Evolutionary conservation across 2,888 invertebrate genomes (phyloP).

Genomic region (Steinernema scapterisci): DNA sequence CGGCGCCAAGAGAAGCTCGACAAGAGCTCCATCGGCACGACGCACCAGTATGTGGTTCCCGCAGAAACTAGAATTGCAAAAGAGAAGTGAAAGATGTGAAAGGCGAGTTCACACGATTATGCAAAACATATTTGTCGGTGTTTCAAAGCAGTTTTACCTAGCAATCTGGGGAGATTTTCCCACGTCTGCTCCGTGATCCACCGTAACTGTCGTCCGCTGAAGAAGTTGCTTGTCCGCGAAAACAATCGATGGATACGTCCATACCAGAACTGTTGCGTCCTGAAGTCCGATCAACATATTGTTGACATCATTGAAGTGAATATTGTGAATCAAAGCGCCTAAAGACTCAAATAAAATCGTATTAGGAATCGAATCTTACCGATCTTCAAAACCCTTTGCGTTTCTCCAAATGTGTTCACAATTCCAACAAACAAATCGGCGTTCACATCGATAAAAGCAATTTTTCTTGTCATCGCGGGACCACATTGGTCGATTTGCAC

Average conservation of each 20-base stretch:
- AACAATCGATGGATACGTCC: conserved; percentile 80
- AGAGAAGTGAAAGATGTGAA: no score
- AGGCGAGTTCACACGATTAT: no score
- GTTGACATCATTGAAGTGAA: conserved; percentile 78
- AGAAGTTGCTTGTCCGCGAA: conserved; percentile 78
- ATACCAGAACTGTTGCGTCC: conserved; percentile 78
- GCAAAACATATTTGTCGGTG: no score
- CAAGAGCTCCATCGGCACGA: conserved; percentile 84
- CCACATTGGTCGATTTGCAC: conserved; percentile 84
- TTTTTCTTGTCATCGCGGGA: conserved; percentile 78
- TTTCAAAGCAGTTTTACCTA: conserved; percentile 42
- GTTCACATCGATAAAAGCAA: conserved; percentile 87
- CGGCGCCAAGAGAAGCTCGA: conserved; percentile 78
- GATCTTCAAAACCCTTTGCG: conserved; percentile 77
- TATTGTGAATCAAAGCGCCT: conserved; percentile 76
- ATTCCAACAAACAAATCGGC: conserved; percentile 80
- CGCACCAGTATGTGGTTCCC: conserved; percentile 84
- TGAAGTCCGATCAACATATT: conserved; percentile 75
- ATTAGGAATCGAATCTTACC: conserved; percentile 71
- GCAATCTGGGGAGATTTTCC: conserved; percentile 60
- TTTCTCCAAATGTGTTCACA: conserved; percentile 76
- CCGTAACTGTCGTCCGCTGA: conserved; percentile 72
- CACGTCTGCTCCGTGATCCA: conserved; percentile 69
- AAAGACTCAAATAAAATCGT: no score
- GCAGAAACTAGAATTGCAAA: conserved; percentile 78